A percentile compares a stretch with the other conserved stretches of the same genome.
These are phyloP conservation scores for Allacma fusca DNA, from an alignment of 2,888 invertebrate genomes.

Conservation along the genomic window DNA sequence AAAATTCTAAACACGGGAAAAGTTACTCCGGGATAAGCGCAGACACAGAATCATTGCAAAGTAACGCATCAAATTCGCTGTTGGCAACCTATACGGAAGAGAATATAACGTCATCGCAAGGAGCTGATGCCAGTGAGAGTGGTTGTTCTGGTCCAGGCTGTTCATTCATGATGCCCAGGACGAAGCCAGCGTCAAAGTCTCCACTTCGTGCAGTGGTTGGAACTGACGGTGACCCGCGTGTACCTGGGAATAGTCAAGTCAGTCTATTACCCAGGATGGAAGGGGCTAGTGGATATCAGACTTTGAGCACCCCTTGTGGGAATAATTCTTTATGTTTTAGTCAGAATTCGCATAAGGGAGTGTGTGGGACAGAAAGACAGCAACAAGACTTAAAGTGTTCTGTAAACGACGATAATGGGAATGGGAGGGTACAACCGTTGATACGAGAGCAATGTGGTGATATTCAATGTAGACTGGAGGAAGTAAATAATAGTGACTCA, in stretches of 20 bases:
- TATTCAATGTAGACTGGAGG: conserved; percentile 49
- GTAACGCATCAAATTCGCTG: conserved; percentile 1
- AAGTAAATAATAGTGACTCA: conserved; percentile 41
- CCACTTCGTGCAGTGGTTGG: conserved; percentile 32
- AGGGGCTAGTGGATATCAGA: conserved; percentile 34
- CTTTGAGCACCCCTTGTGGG: conserved; percentile 44
- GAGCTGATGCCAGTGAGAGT: background rate
- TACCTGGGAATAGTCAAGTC: conserved; percentile 23
- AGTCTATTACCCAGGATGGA: conserved; percentile 39
- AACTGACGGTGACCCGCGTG: background rate
- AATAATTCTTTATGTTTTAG: conserved; percentile 45
- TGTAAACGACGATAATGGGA: conserved; percentile 44
- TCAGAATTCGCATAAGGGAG: conserved; percentile 50
- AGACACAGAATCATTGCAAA: conserved; percentile 27
- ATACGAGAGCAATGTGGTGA: conserved; percentile 49
- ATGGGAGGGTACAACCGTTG: conserved; percentile 44
- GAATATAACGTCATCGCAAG: conserved; percentile 1
- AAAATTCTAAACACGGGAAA: conserved; percentile 55
- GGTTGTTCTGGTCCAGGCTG: conserved; percentile 8
- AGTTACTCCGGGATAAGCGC: conserved; percentile 39
- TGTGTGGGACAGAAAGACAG: conserved; percentile 36
- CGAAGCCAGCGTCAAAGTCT: conserved; percentile 33
- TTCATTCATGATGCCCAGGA: conserved; percentile 2
- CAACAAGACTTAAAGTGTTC: conserved; percentile 37
- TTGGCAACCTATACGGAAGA: conserved; percentile 11